Conservation (phyloP, 2,888 invertebrate genomes). For the Drosophila rubida region DNA sequence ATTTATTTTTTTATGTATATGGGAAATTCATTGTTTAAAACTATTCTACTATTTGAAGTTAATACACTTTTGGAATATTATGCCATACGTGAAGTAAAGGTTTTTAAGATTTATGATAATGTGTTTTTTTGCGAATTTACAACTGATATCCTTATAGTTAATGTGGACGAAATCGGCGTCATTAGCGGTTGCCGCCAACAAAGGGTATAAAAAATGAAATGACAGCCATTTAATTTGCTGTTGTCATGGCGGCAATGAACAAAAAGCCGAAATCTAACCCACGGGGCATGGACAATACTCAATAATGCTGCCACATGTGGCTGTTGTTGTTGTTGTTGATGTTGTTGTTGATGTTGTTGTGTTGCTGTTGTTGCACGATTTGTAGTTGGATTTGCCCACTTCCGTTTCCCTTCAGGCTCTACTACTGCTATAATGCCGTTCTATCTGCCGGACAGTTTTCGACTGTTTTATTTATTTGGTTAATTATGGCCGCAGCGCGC, state of each 20-base stretch:
- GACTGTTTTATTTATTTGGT: conserved; percentile 79
- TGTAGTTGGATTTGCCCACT: conserved; percentile 21
- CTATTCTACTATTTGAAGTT: too few species aligned
- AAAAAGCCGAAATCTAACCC: conserved; percentile 72
- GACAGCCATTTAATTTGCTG: conserved; percentile 74
- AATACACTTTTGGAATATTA: too few species aligned
- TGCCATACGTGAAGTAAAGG: neutral
- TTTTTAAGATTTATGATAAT: conserved; percentile 1
- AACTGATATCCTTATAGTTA: conserved; percentile 30
- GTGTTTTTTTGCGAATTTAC: conserved; percentile 1
- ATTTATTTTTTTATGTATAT: too few species aligned
- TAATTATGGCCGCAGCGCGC: conserved; percentile 67
- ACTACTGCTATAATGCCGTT: conserved; percentile 32
- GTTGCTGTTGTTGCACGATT: conserved; percentile 1
- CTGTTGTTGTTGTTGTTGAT: neutral
- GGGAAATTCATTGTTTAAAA: too few species aligned
- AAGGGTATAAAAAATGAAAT: conserved; percentile 49
- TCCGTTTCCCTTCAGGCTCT: conserved; percentile 58
- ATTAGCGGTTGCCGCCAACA: neutral
- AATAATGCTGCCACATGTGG: conserved; percentile 47
- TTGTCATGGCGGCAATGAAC: conserved; percentile 67
- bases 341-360: neutral
- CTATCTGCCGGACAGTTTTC: conserved; percentile 59
- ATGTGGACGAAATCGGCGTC: conserved; percentile 2
- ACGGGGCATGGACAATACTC: conserved; percentile 58